Conservation (phyloP, 2,888 invertebrate genomes). For the Cheilosia impressa region DNA sequence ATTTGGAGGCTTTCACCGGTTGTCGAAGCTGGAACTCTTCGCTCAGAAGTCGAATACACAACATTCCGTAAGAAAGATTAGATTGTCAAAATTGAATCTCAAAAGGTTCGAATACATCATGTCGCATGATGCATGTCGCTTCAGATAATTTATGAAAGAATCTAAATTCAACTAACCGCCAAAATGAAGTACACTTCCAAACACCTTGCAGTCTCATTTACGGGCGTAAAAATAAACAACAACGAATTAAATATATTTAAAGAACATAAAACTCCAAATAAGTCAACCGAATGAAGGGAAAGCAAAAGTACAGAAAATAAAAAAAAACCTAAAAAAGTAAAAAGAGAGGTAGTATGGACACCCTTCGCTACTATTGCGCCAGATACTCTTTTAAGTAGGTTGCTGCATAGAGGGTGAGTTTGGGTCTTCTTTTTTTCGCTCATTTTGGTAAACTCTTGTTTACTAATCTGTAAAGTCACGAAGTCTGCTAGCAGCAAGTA, state of each 20-base stretch:
- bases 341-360: neutral
- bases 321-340: conserved; percentile 16
- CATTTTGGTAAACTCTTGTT: conserved; percentile 55
- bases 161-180: conserved; percentile 26
- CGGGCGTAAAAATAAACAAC: conserved; percentile 10
- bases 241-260: conserved; percentile 29
- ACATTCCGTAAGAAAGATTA: no score
- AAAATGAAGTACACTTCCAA: conserved; percentile 38
- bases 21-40: no score
- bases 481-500: conserved; percentile 31
- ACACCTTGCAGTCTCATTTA: conserved; percentile 9
- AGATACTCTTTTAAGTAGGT: conserved; percentile 27
- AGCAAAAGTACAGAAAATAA: conserved; percentile 37
- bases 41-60: no score
- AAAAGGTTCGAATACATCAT: neutral
- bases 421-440: conserved; percentile 37
- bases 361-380: neutral
- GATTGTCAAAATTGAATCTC: no score
- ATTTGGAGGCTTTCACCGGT: no score
- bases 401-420: conserved; percentile 6
- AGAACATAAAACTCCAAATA: conserved; percentile 57
- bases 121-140: conserved; percentile 7
- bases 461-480: conserved; percentile 62
- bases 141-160: conserved; percentile 46
- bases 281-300: conserved; percentile 52